Base-by-base conservation (phyloP, 2,888 invertebrate species). In the Plebejus melissa region DNA sequence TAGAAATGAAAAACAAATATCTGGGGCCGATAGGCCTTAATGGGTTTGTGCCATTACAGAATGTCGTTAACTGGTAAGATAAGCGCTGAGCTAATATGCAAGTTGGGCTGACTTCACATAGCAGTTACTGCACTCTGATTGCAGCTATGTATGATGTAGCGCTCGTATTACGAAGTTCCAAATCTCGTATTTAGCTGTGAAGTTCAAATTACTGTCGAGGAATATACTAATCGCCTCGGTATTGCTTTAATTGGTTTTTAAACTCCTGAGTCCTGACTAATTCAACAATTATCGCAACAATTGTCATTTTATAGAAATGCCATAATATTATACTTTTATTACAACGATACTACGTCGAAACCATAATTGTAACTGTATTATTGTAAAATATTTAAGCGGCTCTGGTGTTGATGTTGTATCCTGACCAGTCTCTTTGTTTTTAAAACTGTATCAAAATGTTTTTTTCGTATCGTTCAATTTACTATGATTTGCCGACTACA, bases 21-120 rank as follows among this genome's bases (percentile, higher is more conserved):
- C 80, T 80, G 76, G 75, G 76, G 28, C 77, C 80, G 84, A 86
- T 85, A 85, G 80, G 80, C 77, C 80, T 79, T 87, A 89, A 87
- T 87, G 84, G 79, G 79, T 82, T 79, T 78, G 78, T 80, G 79
- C 81, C 82, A 83, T 83, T 80, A 80, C 79, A 79, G 78, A 78
- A 82, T 79, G 80, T 83, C 83, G 79, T 86, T 84, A 85, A 78
- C 75, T 78, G 75, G 58, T 74, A 36, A 77, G 82, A 86, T 83
- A 84, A 83, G 76, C 77, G 76, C 58, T 75, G 74, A 77, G 74
- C 74, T 74, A 74, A 76, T 75, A 74, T 70, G 60, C 70, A 65
- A 71, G 22, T 69, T 76, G 74, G 50, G 54, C 16, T 50, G 50
- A 50, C 50, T 50, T 5, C 22, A 22, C 46, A 46, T 28, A 28